Evolutionary conservation across 2,797 vertebrate species (phyloP).

Genomic region (Falco naumanni): DNA sequence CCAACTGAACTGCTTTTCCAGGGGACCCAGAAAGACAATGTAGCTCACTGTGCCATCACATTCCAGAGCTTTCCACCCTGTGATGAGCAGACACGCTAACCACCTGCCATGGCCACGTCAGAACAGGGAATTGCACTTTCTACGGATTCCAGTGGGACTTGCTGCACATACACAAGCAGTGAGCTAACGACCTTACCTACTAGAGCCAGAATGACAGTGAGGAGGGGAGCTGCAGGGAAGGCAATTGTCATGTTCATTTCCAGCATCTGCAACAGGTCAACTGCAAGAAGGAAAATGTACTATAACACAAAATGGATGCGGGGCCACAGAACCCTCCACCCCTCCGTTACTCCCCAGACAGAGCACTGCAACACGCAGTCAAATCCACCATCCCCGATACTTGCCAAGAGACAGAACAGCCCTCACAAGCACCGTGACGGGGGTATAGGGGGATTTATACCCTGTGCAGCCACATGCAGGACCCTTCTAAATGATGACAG

Average conservation of each 20-base stretch:
- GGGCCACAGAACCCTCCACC: background rate
- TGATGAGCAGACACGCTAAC: background rate
- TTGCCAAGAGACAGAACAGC: background rate
- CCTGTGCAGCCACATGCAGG: background rate
- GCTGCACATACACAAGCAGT: background rate
- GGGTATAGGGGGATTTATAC: background rate
- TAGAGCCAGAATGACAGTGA: constrained; percentile 96
- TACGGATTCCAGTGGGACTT: background rate
- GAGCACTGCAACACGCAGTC: background rate
- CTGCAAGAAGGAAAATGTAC: constrained; percentile 71
- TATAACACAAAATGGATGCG: background rate
- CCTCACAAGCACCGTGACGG: rapidly evolving
- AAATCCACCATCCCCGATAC: rapidly evolving
- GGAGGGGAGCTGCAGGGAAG: constrained; percentile 94
- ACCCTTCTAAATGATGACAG: background rate
- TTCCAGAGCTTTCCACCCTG: constrained; percentile 11
- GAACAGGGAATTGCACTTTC: background rate
- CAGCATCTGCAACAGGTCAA: constrained; percentile 98
- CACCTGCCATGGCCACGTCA: rapidly evolving
- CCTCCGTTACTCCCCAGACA: background rate
- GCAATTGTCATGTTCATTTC: constrained; percentile 99
- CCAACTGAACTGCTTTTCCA: background rate
- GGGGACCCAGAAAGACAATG: background rate
- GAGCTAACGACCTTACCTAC: constrained; percentile 83
- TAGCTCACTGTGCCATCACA: background rate